Base-by-base conservation (phyloP, 2,888 invertebrate genomes). In the Andrena bicolor region DNA sequence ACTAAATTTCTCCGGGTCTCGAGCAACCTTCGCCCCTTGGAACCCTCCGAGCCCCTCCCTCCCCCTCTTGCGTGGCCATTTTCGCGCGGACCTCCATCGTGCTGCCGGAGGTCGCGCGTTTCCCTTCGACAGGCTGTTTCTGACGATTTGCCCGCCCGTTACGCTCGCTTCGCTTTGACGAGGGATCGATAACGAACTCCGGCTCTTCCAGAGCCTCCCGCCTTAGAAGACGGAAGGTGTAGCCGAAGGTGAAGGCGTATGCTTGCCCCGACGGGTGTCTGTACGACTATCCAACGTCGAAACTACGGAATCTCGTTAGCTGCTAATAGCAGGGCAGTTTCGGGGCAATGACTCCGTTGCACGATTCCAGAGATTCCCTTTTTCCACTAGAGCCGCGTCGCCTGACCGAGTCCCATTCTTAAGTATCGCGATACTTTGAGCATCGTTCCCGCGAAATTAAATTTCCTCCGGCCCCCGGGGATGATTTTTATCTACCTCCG, bases 1-100 rank as follows among this genome's bases (percentile, higher is more conserved):
- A 90, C 88, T 88, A 88, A 88, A 88, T 88, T 88, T 85, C 88
- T 63, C 71, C 76, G 71, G 82, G 76, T 81, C 76, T 70, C 65
- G 64, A 48, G 53, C 71, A 77, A 74, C 83, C 77, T 81, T 71
- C 51, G 53, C 51, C 10, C 61, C 32, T 30, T 28, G n/a, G 10
- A n/a, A 2, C 20, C 51, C 32, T 30, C 32, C 26, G 1, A n/a
- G 8, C 7, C 51, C 66, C 65, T 20, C 49, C 58, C 60, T 20
- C 53, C 2, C 23, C n/a, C n/a, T 48, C 20, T n/a, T 16, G 49
- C n/a, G 41, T 76, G 66, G 32, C 64, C 68, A 48, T 72, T 76
- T 60, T 66, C 65, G 32, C 76, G 61, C 65, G 74, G n/a, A 66
- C 30, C 41, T 71, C 65, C 13, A 41, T 13, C 48, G 30, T 41